phyloP scores from a whole-genome alignment of 2,888 invertebrate genomes.

The Slavum lentiscoides region DNA sequence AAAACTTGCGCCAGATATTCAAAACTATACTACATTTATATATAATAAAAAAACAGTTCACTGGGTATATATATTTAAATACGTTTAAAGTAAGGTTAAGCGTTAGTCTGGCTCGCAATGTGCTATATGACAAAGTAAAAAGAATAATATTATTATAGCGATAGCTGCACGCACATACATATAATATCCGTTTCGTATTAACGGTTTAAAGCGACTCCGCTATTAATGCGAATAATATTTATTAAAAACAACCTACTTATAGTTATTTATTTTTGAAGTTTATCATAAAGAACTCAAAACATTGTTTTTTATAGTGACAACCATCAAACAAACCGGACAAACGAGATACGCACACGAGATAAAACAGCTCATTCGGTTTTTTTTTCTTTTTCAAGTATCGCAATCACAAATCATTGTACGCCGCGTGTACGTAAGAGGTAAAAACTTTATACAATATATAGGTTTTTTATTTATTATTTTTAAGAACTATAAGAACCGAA shows the following conservation, averaged over 20 bases:
- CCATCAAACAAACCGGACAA: conserved; percentile 44
- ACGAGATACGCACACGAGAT: conserved; percentile 33
- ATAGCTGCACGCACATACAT: too few relatives aligned
- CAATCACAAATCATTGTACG: conserved; percentile 21
- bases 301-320: conserved; percentile 31
- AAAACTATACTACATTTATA: too few relatives aligned
- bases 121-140: not conserved
- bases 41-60: too few relatives aligned
- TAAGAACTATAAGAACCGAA: not conserved
- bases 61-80: too few relatives aligned
- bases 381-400: not conserved
- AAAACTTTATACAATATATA: not conserved
- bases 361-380: conserved; percentile 14
- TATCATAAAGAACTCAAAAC: conserved; percentile 33
- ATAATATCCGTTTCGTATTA: not conserved
- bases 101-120: too few relatives aligned
- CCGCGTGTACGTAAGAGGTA: conserved; percentile 12
- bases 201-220: not conserved
- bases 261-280: conserved; percentile 32
- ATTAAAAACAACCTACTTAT: conserved; percentile 43
- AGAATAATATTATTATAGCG: not conserved
- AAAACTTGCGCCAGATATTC: too few relatives aligned
- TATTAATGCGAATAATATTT: conserved; percentile 20
- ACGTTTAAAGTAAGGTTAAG: too few relatives aligned
- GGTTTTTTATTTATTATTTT: conserved; percentile 9